Base-by-base conservation (phyloP, 1,140 invertebrate genomes). In the Anoplolepis gracilipes region DNA sequence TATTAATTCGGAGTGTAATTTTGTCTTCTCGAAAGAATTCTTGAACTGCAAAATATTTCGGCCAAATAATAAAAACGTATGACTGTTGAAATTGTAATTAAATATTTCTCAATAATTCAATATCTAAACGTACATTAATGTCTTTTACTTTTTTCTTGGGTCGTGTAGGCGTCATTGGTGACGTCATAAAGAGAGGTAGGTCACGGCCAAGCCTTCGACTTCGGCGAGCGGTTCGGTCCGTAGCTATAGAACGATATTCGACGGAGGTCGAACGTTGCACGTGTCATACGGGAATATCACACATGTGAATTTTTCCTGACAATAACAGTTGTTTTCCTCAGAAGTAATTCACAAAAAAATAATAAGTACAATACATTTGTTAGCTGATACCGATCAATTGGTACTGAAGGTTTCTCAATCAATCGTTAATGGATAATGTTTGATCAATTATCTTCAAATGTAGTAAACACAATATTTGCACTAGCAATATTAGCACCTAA, bases 161-260 rank as follows among this genome's bases (percentile, higher is more conserved):
- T 25, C 69, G 53, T 25, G 42, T 61, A 82, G 81, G 46, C 86
- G 33, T 73, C 59, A 70, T 30, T 59, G 76, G 53, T 88, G 87
- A 92, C 84, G 87, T 85, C 76, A 85, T 67, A 30, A 69, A 70
- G 59, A 82, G 75, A 92, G 88, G 72, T 91, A 92, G 91, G 91
- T 92, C 92, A 90, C 70, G 90, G 91, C 81, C 86, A 82, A 65
- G 85, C 81, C 77, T 84, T 89, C 85, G 75, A 89, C 85, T 87
- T 88, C 76, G 84, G 30, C 69, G 84, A 81, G 73, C 81, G 53
- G 82, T 76, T 87, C 36, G 55, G 85, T 65, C 59, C 85, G 59
- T 28, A 30, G 61, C 55, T 46, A 57, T 62, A 88, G 36, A 70
- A n/a, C n/a, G n/a, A n/a, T n/a, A n/a, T n/a, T n/a, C n/a, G n/a